phyloP scores from a whole-genome alignment of 2,113 vertebrate genomes.

The Chroicocephalus ridibundus region DNA sequence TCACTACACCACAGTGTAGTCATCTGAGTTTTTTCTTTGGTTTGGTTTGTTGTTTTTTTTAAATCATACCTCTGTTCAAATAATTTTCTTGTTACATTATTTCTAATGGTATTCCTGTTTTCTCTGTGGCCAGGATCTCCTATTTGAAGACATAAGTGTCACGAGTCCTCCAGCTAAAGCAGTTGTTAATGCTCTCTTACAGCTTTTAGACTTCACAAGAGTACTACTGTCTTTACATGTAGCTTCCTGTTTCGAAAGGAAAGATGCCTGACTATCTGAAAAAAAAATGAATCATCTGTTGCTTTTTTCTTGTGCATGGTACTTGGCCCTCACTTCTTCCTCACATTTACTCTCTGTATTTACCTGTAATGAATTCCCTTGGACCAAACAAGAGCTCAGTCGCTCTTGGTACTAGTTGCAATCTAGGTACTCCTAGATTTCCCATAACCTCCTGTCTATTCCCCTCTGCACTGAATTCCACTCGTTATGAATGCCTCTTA shows the following conservation, averaged over 20 bases:
- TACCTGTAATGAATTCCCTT: background rate
- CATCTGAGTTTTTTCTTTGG: background rate
- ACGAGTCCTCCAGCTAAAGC: background rate
- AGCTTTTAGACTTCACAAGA: background rate
- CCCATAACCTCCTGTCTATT: background rate
- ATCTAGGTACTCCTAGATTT: background rate
- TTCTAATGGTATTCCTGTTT: background rate
- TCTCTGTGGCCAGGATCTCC: background rate
- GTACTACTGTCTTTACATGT: background rate
- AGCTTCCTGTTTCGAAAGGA: background rate
- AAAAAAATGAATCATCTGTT: background rate
- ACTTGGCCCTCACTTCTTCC: background rate
- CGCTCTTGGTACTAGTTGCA: background rate
- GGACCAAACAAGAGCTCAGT: background rate
- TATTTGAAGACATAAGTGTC: background rate
- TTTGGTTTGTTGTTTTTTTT: background rate
- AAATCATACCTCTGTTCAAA: background rate
- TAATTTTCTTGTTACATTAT: background rate
- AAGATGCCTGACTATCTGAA: background rate
- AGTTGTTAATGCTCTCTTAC: background rate
- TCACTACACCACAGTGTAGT: background rate
- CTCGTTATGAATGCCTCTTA: background rate
- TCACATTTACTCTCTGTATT: background rate
- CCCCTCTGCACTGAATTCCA: background rate
- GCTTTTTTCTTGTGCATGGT: background rate